These are phyloP conservation scores for Protophormia terraenovae DNA, from an alignment of 2,888 invertebrate species.

Conservation along the genomic window DNA sequence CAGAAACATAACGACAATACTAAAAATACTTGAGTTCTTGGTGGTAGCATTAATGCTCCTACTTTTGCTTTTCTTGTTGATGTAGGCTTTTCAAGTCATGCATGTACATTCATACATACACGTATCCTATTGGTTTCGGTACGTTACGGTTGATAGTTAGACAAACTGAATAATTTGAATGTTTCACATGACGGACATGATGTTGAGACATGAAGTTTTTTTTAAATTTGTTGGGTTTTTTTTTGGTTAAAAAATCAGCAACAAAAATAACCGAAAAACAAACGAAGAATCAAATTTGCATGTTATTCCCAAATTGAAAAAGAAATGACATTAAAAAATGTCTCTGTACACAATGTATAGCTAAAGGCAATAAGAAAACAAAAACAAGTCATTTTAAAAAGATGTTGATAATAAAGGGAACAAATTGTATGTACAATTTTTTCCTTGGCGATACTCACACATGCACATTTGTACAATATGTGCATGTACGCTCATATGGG, in stretches of 20 bases:
- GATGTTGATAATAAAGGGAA: slow-evolving; percentile 37
- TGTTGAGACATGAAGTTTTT: slow-evolving; percentile 45
- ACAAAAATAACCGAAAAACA: background rate
- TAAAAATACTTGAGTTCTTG: background rate
- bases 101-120: slow-evolving; percentile 70
- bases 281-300: slow-evolving; percentile 62
- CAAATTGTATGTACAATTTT: background rate
- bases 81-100: slow-evolving; percentile 73
- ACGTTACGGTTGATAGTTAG: slow-evolving; percentile 52
- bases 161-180: slow-evolving; percentile 64
- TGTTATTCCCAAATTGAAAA: slow-evolving; percentile 61
- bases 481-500: slow-evolving; percentile 3
- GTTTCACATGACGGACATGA: slow-evolving; percentile 65
- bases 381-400: slow-evolving; percentile 42
- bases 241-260: slow-evolving; percentile 21
- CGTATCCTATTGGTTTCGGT: slow-evolving; percentile 57
- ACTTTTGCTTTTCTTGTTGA: slow-evolving; percentile 24
- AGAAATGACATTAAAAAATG: slow-evolving; percentile 53
- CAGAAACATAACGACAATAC: slow-evolving; percentile 8
- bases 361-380: slow-evolving; percentile 25
- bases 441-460: background rate
- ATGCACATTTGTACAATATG: background rate
- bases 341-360: slow-evolving; percentile 21
- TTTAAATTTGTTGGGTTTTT: slow-evolving; percentile 37
- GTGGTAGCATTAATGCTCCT: background rate